A percentile compares a stretch with the other conserved stretches of the same genome.
These are phyloP conservation scores for Probaryconus sp. DNA, from an alignment of 1,140 invertebrate genomes.

Conservation along the genomic window DNA sequence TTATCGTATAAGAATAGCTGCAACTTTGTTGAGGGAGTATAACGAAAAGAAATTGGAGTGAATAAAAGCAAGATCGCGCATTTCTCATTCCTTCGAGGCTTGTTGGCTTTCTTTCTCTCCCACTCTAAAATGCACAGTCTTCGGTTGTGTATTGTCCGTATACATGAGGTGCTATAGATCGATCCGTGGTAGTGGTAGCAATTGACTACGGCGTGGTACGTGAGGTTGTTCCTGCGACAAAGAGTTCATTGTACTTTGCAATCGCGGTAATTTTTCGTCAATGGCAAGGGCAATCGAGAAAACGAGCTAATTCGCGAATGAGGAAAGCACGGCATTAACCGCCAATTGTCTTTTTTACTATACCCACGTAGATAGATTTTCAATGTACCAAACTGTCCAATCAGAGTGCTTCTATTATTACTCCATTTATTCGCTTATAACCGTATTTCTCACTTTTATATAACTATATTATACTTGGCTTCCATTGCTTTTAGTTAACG, in stretches of 20 bases:
- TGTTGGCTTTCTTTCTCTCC: conserved; percentile 13
- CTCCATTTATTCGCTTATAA: background rate
- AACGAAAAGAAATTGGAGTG: background rate
- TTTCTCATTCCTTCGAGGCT: background rate
- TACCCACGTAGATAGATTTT: conserved; percentile 2
- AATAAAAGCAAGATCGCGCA: background rate
- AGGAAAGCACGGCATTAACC: conserved; percentile 11
- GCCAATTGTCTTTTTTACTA: conserved; percentile 15
- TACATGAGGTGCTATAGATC: conserved; percentile 32
- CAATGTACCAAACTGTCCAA: background rate
- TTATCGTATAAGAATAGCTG: too few relatives aligned
- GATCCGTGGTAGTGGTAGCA: conserved; percentile 30
- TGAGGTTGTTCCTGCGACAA: conserved; percentile 50
- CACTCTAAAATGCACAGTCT: conserved; percentile 32
- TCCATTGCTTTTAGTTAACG: too few relatives aligned
- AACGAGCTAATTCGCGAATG: conserved; percentile 36
- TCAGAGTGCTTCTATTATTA: conserved; percentile 16
- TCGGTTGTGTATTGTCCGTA: conserved; percentile 35
- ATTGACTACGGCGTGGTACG: conserved; percentile 35
- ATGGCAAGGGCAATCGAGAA: conserved; percentile 24
- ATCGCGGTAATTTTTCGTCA: conserved; percentile 46
- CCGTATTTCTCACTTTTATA: too few relatives aligned
- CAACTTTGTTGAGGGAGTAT: too few relatives aligned
- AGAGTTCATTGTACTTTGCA: conserved; percentile 36
- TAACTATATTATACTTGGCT: too few relatives aligned